Evolutionary conservation across 2,797 vertebrate genomes (phyloP).

Genomic region (Buphagus erythrorhynchus): DNA sequence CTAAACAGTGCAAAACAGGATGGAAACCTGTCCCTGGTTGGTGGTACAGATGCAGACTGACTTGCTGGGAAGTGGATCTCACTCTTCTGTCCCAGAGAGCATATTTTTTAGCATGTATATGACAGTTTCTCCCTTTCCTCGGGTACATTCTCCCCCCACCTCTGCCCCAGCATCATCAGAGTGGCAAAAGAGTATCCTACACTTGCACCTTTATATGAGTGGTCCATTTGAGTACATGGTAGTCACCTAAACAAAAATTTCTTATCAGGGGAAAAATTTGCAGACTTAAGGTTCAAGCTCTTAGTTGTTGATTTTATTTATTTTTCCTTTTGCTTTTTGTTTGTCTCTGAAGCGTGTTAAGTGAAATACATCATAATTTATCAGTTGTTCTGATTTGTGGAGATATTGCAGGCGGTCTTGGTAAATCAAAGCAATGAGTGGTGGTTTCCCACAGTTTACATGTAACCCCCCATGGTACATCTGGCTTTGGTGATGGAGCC

Average conservation of each 20-base stretch:
- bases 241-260: not conserved
- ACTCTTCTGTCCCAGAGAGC: not conserved
- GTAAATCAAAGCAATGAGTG: not conserved
- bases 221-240: not conserved
- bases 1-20: not conserved
- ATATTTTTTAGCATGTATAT: not conserved
- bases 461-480: not conserved
- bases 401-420: rapidly evolving
- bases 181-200: not conserved
- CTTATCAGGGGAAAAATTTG: not conserved
- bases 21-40: not conserved
- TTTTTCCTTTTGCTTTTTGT: not conserved
- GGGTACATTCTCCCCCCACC: not conserved
- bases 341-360: not conserved
- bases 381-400: not conserved
- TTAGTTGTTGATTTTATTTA: not conserved
- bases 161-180: not conserved
- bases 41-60: not conserved
- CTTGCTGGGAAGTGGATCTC: not conserved
- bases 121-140: not conserved
- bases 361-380: not conserved
- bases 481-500: not conserved
- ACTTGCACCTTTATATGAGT: not conserved
- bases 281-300: not conserved
- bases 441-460: not conserved